Conservation (phyloP, 1,140 invertebrate species). For the Bombus superbus region DNA sequence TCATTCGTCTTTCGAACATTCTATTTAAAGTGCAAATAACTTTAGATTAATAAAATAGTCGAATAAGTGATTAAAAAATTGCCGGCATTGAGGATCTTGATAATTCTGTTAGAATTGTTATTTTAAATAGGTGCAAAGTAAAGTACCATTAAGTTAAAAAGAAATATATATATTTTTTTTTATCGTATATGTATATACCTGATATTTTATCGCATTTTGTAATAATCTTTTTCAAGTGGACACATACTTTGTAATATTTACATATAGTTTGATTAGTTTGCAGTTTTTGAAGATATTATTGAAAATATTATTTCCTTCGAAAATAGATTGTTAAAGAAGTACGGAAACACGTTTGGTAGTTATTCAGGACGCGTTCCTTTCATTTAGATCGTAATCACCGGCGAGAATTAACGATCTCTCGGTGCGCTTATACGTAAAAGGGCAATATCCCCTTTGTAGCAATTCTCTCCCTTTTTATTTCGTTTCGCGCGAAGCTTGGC, state of each 20-base stretch:
- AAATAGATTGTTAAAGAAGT: slow-evolving; percentile 1
- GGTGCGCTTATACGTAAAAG: slow-evolving; percentile 51
- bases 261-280: too few relatives aligned
- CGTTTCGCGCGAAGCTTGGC: slow-evolving; percentile 51
- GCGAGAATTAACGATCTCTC: slow-evolving; percentile 59
- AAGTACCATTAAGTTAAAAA: too few relatives aligned
- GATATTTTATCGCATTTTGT: too few relatives aligned
- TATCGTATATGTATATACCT: too few relatives aligned
- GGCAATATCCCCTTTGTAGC: slow-evolving; percentile 57
- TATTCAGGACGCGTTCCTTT: slow-evolving; percentile 46
- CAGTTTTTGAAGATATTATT: neutral
- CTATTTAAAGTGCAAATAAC: too few relatives aligned
- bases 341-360: slow-evolving; percentile 19
- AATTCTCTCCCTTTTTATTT: slow-evolving; percentile 55
- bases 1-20: neutral
- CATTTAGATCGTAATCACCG: slow-evolving; percentile 53
- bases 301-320: neutral
- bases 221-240: too few relatives aligned
- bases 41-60: too few relatives aligned
- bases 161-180: too few relatives aligned
- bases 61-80: neutral
- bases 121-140: too few relatives aligned
- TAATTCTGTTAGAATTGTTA: neutral
- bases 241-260: too few relatives aligned
- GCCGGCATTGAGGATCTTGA: neutral